Percentiles rank a stretch among this genome's conserved stretches.
These are phyloP conservation scores for Podarcis muralis DNA, from an alignment of 2,113 vertebrate species.

Conservation along the genomic window DNA sequence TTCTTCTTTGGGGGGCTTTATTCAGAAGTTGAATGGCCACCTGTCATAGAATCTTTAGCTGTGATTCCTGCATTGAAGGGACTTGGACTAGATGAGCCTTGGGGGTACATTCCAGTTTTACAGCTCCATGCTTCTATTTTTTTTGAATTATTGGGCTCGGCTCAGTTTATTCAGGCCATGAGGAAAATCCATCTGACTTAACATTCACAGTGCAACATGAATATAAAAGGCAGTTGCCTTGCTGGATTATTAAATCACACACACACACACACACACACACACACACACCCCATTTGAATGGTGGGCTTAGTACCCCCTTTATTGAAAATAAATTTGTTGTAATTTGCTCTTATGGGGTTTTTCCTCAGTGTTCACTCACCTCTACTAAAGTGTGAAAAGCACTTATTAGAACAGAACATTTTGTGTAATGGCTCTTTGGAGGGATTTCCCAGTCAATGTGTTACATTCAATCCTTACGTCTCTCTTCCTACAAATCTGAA, in stretches of 20 bases:
- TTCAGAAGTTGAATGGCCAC: too few species aligned
- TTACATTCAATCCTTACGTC: slow-evolving; percentile 31
- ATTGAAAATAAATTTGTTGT: slow-evolving; percentile 69
- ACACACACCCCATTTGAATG: slow-evolving; percentile 33
- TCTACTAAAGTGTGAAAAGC: slow-evolving; percentile 65
- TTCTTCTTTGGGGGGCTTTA: too few species aligned
- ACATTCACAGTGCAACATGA: accelerated
- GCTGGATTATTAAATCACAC: slow-evolving; percentile 60
- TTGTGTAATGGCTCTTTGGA: slow-evolving; percentile 17
- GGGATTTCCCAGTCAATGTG: slow-evolving; percentile 25
- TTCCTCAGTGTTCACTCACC: slow-evolving; percentile 62
- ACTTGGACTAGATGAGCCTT: too few species aligned
- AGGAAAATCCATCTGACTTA: slow-evolving; percentile 2
- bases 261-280: not conserved
- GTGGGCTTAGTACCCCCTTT: slow-evolving; percentile 50
- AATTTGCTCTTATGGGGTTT: slow-evolving; percentile 72
- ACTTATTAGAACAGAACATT: slow-evolving; percentile 62
- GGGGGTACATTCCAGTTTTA: too few species aligned
- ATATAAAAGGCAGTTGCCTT: slow-evolving; percentile 36
- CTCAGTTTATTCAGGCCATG: not conserved
- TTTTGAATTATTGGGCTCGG: not conserved
- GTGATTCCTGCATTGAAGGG: too few species aligned
- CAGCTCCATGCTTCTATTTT: too few species aligned
- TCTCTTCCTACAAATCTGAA: slow-evolving; percentile 40
- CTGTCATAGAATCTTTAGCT: too few species aligned